Conservation (phyloP, 2,888 invertebrate genomes). For the Arge pagana region DNA sequence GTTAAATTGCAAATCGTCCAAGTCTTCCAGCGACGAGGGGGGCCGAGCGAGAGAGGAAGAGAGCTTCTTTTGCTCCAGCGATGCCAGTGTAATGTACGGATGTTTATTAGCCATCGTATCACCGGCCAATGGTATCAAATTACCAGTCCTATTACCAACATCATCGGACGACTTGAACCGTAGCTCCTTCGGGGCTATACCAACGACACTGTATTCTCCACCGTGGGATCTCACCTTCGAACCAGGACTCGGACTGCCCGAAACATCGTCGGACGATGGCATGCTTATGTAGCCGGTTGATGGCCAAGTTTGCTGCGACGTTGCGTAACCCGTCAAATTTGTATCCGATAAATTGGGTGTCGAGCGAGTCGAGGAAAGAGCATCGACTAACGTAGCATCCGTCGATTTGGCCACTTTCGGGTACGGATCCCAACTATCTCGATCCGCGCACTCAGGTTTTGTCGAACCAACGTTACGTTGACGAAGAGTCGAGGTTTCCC, state of each 20-base stretch:
- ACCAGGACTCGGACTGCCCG: conserved; percentile 49
- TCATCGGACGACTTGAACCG: conserved; percentile 31
- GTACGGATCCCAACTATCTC: conserved; percentile 49
- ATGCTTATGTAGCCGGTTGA: conserved; percentile 52
- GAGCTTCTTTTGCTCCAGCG: conserved; percentile 43
- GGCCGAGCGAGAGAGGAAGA: background rate
- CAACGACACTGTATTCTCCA: conserved; percentile 47
- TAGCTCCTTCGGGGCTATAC: conserved; percentile 37
- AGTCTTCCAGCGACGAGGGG: conserved; percentile 34
- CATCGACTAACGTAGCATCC: conserved; percentile 43
- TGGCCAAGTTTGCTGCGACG: conserved; percentile 50
- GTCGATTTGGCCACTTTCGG: conserved; percentile 47
- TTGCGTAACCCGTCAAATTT: conserved; percentile 37
- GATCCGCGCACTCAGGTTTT: conserved; percentile 28
- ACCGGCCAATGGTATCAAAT: conserved; percentile 30
- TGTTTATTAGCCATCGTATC: conserved; percentile 24
- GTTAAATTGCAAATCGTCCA: conserved; percentile 40
- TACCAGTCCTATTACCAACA: background rate
- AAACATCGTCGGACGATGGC: conserved; percentile 47
- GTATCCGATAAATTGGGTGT: conserved; percentile 49
- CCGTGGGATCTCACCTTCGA: conserved; percentile 41
- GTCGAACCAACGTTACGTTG: conserved; percentile 49
- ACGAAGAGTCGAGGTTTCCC: conserved; percentile 52
- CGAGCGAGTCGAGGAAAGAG: conserved; percentile 49
- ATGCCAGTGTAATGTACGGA: conserved; percentile 45